A percentile compares a stretch with the other conserved stretches of the same genome.
These are phyloP conservation scores for Hippoglossus hippoglossus DNA, from an alignment of 2,797 vertebrate species.

Conservation along the genomic window DNA sequence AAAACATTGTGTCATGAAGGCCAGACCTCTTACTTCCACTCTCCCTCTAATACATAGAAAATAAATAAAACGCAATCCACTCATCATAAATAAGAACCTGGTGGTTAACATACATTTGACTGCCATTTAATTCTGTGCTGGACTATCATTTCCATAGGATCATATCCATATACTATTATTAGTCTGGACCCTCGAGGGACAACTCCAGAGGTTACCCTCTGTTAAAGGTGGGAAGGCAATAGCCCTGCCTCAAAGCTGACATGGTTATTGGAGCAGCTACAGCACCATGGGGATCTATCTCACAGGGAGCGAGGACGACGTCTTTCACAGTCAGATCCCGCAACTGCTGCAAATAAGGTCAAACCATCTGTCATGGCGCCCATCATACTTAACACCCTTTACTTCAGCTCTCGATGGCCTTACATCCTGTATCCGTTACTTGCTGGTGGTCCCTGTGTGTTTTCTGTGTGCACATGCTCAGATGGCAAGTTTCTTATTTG, in stretches of 20 bases:
- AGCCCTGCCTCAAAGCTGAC: constrained; percentile 71
- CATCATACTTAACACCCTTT: constrained; percentile 75
- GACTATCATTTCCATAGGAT: constrained; percentile 74
- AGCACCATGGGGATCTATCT: constrained; percentile 74
- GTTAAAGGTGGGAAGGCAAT: constrained; percentile 78
- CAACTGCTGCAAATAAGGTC: constrained; percentile 70
- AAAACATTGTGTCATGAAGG: constrained; percentile 43
- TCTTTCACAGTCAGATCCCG: constrained; percentile 60
- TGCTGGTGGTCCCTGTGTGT: constrained; percentile 24
- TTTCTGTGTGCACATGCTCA: constrained; percentile 32
- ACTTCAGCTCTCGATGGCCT: constrained; percentile 64
- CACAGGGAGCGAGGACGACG: constrained; percentile 41
- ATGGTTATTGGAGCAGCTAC: constrained; percentile 74
- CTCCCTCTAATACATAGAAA: not conserved
- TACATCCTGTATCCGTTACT: constrained; percentile 51
- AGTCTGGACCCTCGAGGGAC: constrained; percentile 66
- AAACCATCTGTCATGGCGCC: constrained; percentile 70
- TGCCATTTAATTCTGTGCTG: constrained; percentile 76
- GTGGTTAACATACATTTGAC: constrained; percentile 76
- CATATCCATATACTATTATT: constrained; percentile 76
- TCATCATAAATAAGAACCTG: constrained; percentile 30
- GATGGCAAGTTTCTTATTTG: not conserved
- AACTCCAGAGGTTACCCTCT: constrained; percentile 71
- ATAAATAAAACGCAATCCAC: not conserved
- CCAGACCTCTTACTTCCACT: constrained; percentile 21